These are phyloP conservation scores for Phrynocephalus forsythii DNA, from an alignment of 2,797 vertebrate species.

Conservation along the genomic window DNA sequence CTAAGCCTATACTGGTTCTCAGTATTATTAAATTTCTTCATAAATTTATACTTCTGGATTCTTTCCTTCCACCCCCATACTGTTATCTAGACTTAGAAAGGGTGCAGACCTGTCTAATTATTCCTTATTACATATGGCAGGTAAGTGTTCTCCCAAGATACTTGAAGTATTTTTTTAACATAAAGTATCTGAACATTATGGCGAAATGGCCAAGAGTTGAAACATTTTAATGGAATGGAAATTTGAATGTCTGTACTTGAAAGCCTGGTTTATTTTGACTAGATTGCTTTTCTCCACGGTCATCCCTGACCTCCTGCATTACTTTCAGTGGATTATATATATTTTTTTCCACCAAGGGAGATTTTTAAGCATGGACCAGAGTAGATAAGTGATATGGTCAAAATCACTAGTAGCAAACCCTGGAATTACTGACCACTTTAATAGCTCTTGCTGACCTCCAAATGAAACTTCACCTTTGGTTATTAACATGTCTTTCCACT, in stretches of 20 bases:
- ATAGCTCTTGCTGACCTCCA: slow-evolving; percentile 83
- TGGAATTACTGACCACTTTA: slow-evolving; percentile 82
- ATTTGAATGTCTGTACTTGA: slow-evolving; percentile 65
- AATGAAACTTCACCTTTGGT: slow-evolving; percentile 83
- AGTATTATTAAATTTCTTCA: slow-evolving; percentile 18
- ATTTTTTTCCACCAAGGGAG: slow-evolving; percentile 71
- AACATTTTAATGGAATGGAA: slow-evolving; percentile 62
- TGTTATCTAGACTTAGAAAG: neutral
- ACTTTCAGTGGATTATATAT: slow-evolving; percentile 77
- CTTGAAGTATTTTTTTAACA: slow-evolving; percentile 45
- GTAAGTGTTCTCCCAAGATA: slow-evolving; percentile 31
- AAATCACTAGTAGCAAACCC: slow-evolving; percentile 79
- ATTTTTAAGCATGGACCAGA: slow-evolving; percentile 80
- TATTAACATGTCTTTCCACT: slow-evolving; percentile 85
- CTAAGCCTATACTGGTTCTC: neutral
- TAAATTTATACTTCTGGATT: neutral
- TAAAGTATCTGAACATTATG: neutral
- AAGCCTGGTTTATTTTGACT: slow-evolving; percentile 75
- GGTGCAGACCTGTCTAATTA: slow-evolving; percentile 30
- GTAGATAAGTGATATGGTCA: slow-evolving; percentile 83
- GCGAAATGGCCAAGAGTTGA: slow-evolving; percentile 34
- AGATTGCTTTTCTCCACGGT: slow-evolving; percentile 71
- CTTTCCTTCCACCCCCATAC: neutral
- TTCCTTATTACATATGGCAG: slow-evolving; percentile 13
- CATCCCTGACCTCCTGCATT: slow-evolving; percentile 75